Evolutionary conservation across 1,140 invertebrate species (phyloP).

Genomic region (Bombus cullumanus): DNA sequence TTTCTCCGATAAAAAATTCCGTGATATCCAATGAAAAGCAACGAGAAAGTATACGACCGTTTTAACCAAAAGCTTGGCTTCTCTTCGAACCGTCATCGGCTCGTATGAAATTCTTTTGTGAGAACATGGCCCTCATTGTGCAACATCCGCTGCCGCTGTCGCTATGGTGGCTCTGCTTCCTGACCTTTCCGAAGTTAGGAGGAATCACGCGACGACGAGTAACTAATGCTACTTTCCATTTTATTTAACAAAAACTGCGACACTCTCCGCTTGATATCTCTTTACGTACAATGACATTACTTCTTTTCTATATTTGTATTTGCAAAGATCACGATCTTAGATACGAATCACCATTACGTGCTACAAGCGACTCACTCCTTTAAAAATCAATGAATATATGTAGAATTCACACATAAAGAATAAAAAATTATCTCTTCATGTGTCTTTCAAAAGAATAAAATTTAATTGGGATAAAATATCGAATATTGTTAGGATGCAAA

Average conservation of each 20-base stretch:
- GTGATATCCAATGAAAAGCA: no score
- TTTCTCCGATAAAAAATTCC: background rate
- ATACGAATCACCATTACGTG: no score
- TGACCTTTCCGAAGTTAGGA: slow-evolving; percentile 44
- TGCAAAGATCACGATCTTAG: background rate
- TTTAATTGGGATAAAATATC: no score
- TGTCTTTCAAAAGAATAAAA: no score
- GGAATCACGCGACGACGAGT: slow-evolving; percentile 16
- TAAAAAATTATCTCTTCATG: no score
- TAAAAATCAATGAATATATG: no score
- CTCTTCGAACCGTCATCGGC: background rate
- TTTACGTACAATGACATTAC: background rate
- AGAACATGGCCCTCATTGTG: slow-evolving; percentile 53
- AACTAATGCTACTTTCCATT: slow-evolving; percentile 44
- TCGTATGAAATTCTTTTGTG: slow-evolving; percentile 34
- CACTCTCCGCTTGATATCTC: background rate
- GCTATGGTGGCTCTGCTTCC: slow-evolving; percentile 42
- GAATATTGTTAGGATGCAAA: no score
- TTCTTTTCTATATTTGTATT: background rate
- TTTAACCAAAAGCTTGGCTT: background rate
- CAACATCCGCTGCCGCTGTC: slow-evolving; percentile 46
- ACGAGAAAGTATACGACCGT: background rate
- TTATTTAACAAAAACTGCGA: slow-evolving; percentile 27
- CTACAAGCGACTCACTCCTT: no score
- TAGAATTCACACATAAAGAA: no score